Evolutionary conservation across 2,113 vertebrate genomes (phyloP), one percentile per base, ranked within the genome.

Genomic region (Lamprotornis superbus): DNA sequence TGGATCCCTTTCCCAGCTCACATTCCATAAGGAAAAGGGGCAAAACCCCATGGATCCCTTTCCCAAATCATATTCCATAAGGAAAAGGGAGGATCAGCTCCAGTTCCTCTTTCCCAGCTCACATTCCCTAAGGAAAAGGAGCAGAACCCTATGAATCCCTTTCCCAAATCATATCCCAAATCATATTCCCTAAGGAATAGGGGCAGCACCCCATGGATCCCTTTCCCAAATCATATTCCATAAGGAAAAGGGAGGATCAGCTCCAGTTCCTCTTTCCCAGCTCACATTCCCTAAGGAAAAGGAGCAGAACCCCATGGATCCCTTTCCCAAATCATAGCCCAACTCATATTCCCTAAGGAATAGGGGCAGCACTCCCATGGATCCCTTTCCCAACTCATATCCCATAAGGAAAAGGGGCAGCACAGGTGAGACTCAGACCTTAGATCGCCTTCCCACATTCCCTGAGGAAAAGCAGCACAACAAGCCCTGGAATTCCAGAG

Each of bases 281-380:
- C 1, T 56, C 8, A 9, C 2, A 10, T 7, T 33, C 37, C 64
- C 39, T 0, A 1, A 55, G 27, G 47, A 18, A 44, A 39, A 47
- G 13, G 15, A 25, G 18, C 20, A 15, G 30, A 20, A 9, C 31
- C 31, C 53, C 30, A 56, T 56, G 31, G 31, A 35, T 59, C 20
- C 31, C 12, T 21, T 21, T 33, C 30, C 31, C 50, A 52, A 10
- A n/a, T n/a, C n/a, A n/a, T n/a, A n/a, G n/a, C n/a, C n/a, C n/a
- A n/a, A n/a, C 7, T 49, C 46, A 3, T 0, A 50, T 69, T 50
- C 47, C 46, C 1, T 28, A 2, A 20, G n/a, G 28, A 33, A 77
- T 40, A 50, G n/a, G 46, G 20, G 19, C 44, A 46, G 19, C 44
- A 46, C 44, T 10, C 44, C 44, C 44, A 46, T 10, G 44, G 44